Conservation (phyloP, 2,888 invertebrate species). For the Drosophila meridionalis region DNA sequence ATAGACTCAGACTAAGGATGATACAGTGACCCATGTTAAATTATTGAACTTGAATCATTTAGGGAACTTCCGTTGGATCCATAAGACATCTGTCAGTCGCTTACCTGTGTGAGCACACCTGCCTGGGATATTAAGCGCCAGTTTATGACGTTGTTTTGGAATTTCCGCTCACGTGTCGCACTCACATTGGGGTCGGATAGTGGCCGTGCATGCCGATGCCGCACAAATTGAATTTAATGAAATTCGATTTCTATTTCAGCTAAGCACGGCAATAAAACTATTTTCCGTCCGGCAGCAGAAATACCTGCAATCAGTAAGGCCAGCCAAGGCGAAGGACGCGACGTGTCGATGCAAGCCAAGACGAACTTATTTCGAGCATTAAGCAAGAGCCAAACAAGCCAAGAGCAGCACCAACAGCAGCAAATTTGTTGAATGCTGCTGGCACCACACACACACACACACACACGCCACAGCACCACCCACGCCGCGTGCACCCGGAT, state of each 20-base stretch:
- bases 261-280: constrained; percentile 59
- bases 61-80: too few species aligned
- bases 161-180: constrained; percentile 39
- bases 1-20: too few species aligned
- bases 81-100: background rate
- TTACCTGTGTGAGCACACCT: constrained; percentile 1
- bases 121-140: background rate
- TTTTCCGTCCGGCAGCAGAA: constrained; percentile 30
- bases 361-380: constrained; percentile 12
- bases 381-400: constrained; percentile 33
- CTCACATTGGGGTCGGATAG: constrained; percentile 32
- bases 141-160: constrained; percentile 23
- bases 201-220: constrained; percentile 53
- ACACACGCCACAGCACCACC: too few species aligned
- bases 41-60: background rate
- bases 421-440: constrained; percentile 52
- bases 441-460: too few species aligned
- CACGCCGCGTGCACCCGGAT: background rate
- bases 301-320: constrained; percentile 27
- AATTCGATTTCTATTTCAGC: constrained; percentile 57
- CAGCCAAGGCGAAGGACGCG: constrained; percentile 10
- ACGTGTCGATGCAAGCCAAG: background rate
- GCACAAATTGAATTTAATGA: constrained; percentile 58
- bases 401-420: constrained; percentile 14
- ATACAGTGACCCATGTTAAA: too few species aligned